phyloP scores from a whole-genome alignment of 2,113 vertebrate species.

The Cyprinodon tularosa region DNA sequence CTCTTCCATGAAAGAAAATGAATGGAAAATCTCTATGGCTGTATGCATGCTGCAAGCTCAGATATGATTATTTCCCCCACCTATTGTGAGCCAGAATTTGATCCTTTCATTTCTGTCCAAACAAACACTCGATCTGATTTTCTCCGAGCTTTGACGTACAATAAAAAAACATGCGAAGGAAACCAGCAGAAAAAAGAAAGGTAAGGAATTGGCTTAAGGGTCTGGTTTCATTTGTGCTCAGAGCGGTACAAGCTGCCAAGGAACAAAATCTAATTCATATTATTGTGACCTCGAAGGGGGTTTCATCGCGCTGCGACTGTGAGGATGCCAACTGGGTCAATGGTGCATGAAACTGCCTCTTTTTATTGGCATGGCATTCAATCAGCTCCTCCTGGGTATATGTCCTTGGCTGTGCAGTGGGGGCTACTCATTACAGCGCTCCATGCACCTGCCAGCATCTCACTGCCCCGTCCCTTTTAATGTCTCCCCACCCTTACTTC shows the following conservation, averaged over 20 bases:
- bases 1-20: slow-evolving; percentile 59
- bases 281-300: slow-evolving; percentile 63
- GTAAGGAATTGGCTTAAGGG: slow-evolving; percentile 10
- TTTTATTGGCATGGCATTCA: slow-evolving; percentile 76
- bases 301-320: slow-evolving; percentile 63
- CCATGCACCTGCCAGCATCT: slow-evolving; percentile 66
- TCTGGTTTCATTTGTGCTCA: slow-evolving; percentile 38
- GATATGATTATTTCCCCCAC: slow-evolving; percentile 63
- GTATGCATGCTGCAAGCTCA: slow-evolving; percentile 36
- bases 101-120: slow-evolving; percentile 57
- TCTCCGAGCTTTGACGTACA: slow-evolving; percentile 21
- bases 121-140: slow-evolving; percentile 55
- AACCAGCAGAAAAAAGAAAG: background rate
- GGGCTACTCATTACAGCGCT: slow-evolving; percentile 59
- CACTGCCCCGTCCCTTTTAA: slow-evolving; percentile 55
- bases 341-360: slow-evolving; percentile 74
- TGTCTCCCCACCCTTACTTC: slow-evolving; percentile 19
- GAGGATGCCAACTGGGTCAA: slow-evolving; percentile 75
- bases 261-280: slow-evolving; percentile 63
- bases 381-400: slow-evolving; percentile 71
- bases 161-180: slow-evolving; percentile 41
- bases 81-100: slow-evolving; percentile 49
- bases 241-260: slow-evolving; percentile 39
- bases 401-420: slow-evolving; percentile 69
- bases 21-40: slow-evolving; percentile 57